Percentiles rank a stretch among this genome's conserved stretches.
phyloP scores from a whole-genome alignment of 2,113 vertebrate genomes.

The Merops nubicus region DNA sequence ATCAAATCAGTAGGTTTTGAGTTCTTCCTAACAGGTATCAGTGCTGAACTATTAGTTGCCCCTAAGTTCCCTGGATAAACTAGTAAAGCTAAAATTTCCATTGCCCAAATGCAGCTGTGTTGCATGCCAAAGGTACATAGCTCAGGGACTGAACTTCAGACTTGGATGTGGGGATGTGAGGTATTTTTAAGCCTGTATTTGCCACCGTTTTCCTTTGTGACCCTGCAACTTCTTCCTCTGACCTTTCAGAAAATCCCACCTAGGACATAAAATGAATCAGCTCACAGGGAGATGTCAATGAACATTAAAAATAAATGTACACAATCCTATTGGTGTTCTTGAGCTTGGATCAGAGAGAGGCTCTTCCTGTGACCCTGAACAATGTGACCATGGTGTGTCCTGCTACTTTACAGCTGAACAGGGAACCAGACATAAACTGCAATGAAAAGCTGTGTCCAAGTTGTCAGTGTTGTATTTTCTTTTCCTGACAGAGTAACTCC shows the following conservation, averaged over 20 bases:
- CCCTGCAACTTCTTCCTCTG: background rate
- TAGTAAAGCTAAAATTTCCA: background rate
- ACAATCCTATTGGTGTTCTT: background rate
- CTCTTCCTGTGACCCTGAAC: background rate
- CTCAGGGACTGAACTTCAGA: background rate
- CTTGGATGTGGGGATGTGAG: accelerated
- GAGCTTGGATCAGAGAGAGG: accelerated
- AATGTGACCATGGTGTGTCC: background rate
- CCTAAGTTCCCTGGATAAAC: background rate
- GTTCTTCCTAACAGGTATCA: background rate
- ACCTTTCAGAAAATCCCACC: background rate
- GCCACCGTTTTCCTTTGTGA: background rate
- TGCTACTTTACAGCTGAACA: background rate
- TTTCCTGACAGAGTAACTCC: accelerated
- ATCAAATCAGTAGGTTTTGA: background rate
- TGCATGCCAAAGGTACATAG: background rate
- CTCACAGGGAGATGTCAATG: background rate
- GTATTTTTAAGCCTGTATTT: background rate
- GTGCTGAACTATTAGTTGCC: background rate
- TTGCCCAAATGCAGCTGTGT: background rate
- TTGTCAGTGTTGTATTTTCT: accelerated
- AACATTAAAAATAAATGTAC: background rate
- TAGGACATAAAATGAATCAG: background rate
- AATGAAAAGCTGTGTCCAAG: accelerated
- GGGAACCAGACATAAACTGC: background rate